Percentiles rank a stretch among this genome's conserved stretches.
These are phyloP conservation scores for Myrmecophaga tridactyla DNA, from an alignment of 2,113 vertebrate species.

Conservation along the genomic window DNA sequence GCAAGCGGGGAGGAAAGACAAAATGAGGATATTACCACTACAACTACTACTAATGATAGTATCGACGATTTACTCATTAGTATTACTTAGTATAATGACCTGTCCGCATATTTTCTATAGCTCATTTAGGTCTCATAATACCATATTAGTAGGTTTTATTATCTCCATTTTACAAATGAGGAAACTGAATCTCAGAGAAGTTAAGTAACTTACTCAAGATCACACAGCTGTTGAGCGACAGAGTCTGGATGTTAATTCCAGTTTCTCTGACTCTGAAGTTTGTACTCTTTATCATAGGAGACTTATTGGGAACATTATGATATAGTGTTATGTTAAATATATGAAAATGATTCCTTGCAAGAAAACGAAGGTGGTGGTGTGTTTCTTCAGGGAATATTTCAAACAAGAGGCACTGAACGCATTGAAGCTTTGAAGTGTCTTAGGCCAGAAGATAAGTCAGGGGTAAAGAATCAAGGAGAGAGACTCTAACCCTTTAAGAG, in stretches of 20 bases:
- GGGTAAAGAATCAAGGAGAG: background rate
- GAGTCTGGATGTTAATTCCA: background rate
- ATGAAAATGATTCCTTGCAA: background rate
- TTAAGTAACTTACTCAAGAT: background rate
- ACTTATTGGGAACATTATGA: conserved; percentile 20
- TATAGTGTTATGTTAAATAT: background rate
- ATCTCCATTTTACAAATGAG: background rate
- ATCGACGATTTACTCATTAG: background rate
- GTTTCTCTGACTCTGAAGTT: background rate
- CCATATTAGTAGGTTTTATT: background rate
- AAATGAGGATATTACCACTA: background rate
- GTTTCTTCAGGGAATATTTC: conserved; percentile 55
- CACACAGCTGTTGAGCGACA: background rate
- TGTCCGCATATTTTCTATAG: background rate
- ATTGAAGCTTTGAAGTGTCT: conserved; percentile 41
- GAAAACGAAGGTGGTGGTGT: background rate
- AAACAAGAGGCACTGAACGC: background rate
- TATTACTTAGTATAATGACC: background rate
- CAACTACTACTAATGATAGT: background rate
- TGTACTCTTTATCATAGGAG: background rate
- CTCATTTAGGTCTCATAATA: background rate
- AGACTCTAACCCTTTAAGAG: background rate
- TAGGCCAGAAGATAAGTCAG: conserved; percentile 20
- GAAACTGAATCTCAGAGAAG: background rate
- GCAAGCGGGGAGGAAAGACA: background rate